These are phyloP conservation scores for Xerus inauris DNA, from an alignment of 2,113 vertebrate species.

Conservation along the genomic window DNA sequence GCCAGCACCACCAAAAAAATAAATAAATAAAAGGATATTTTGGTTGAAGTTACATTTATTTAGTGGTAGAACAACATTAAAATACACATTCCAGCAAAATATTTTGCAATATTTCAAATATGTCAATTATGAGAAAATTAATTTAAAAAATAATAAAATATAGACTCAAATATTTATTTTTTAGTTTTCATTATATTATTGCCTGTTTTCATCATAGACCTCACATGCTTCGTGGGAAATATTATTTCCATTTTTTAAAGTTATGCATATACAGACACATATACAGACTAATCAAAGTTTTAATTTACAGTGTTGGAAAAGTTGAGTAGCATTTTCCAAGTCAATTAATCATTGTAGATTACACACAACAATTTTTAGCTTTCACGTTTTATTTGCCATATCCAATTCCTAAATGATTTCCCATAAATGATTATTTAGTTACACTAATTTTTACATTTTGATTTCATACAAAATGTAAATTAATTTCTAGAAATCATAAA, in stretches of 20 bases:
- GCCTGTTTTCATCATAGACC: not conserved
- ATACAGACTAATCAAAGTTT: constrained; percentile 11
- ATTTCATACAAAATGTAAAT: not conserved
- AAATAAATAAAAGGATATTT: not conserved
- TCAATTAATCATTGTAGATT: constrained; percentile 23
- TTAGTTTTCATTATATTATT: not conserved
- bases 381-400: constrained; percentile 1
- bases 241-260: constrained; percentile 9
- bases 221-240: not conserved
- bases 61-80: not conserved
- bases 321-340: not conserved
- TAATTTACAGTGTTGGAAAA: constrained; percentile 13
- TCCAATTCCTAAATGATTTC: not conserved
- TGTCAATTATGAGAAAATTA: constrained; percentile 24
- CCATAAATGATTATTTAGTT: not conserved
- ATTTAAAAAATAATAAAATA: constrained; percentile 44
- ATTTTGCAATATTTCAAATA: not conserved
- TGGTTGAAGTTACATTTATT: not conserved
- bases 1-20: not conserved
- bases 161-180: not conserved
- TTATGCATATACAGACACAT: not conserved
- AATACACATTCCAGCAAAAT: not conserved
- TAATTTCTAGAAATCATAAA: not conserved
- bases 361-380: not conserved
- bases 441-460: not conserved